Conservation (phyloP, 2,888 invertebrate genomes). For the Iphiclides podalirius region DNA sequence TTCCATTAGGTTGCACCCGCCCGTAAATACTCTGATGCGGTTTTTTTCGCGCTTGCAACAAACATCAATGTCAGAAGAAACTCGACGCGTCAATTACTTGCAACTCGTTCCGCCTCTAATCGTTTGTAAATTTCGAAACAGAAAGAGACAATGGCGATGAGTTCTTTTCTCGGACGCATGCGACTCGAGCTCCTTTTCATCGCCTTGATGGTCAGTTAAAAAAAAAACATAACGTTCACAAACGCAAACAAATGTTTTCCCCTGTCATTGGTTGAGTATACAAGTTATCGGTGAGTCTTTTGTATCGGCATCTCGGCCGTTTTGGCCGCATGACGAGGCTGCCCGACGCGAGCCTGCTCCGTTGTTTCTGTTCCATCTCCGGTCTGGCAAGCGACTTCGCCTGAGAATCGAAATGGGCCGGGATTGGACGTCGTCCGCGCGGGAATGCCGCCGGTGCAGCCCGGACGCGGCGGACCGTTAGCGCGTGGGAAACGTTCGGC, state of each 20-base stretch:
- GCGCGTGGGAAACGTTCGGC: constrained; percentile 76
- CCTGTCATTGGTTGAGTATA: constrained; percentile 66
- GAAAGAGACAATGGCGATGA: constrained; percentile 3
- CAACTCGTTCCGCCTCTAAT: constrained; percentile 19
- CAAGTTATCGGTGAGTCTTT: constrained; percentile 76
- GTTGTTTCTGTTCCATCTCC: constrained; percentile 55
- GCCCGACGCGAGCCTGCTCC: too few species aligned
- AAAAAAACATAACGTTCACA: constrained; percentile 51
- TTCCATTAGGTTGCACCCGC: background rate
- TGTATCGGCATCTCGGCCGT: constrained; percentile 66
- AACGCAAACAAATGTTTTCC: constrained; percentile 67
- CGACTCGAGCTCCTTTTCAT: constrained; percentile 41
- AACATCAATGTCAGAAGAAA: background rate
- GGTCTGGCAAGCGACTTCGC: constrained; percentile 43
- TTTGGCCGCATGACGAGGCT: constrained; percentile 44
- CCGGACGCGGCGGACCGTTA: constrained; percentile 73
- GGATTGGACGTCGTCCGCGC: constrained; percentile 55
- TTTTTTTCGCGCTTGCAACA: background rate
- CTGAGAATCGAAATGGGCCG: constrained; percentile 41
- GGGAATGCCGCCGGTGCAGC: constrained; percentile 63
- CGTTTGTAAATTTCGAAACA: constrained; percentile 10
- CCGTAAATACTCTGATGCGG: background rate
- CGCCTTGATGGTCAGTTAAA: constrained; percentile 57
- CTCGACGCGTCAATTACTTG: background rate
- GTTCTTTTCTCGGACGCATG: constrained; percentile 3